Evolutionary conservation across 1,140 invertebrate species (phyloP).

Genomic region (Oscheius sp.): DNA sequence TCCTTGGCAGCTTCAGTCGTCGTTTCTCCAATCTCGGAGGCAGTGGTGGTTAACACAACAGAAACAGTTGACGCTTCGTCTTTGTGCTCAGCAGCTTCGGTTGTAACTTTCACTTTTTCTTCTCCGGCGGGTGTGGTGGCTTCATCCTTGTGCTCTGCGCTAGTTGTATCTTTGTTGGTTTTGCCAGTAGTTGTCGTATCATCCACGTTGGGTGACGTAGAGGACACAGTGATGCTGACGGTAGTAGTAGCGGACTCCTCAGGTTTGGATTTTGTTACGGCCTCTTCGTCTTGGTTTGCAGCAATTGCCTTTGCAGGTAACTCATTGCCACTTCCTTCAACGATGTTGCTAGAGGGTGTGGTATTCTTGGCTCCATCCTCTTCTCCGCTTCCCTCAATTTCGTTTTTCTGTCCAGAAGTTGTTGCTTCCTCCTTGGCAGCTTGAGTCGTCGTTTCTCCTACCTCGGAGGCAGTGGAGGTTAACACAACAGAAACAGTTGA

Average conservation of each 20-base stretch:
- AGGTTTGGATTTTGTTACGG: background rate
- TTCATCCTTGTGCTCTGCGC: slow-evolving; percentile 8
- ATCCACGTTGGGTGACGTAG: slow-evolving; percentile 3
- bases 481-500: background rate
- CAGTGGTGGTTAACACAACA: too few species aligned
- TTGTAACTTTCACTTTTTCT: background rate
- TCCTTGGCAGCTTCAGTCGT: background rate
- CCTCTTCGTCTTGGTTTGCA: background rate
- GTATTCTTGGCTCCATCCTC: too few species aligned
- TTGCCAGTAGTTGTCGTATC: slow-evolving; percentile 9
- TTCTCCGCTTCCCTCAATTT: slow-evolving; percentile 11
- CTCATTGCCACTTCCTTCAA: too few species aligned
- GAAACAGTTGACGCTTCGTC: too few species aligned
- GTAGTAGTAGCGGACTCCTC: slow-evolving; percentile 10
- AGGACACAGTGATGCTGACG: background rate
- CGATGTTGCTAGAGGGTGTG: too few species aligned
- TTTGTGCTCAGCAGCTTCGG: too few species aligned
- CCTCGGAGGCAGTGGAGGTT: background rate
- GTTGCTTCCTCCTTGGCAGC: background rate
- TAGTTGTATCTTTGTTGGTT: slow-evolving; percentile 7
- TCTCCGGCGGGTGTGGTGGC: slow-evolving; percentile 24
- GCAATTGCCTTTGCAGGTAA: background rate
- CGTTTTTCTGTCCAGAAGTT: background rate
- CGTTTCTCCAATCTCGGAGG: background rate
- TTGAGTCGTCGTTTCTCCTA: slow-evolving; percentile 15